Evolutionary conservation across 2,888 invertebrate species (phyloP).

Genomic region (Mythimna albipuncta): DNA sequence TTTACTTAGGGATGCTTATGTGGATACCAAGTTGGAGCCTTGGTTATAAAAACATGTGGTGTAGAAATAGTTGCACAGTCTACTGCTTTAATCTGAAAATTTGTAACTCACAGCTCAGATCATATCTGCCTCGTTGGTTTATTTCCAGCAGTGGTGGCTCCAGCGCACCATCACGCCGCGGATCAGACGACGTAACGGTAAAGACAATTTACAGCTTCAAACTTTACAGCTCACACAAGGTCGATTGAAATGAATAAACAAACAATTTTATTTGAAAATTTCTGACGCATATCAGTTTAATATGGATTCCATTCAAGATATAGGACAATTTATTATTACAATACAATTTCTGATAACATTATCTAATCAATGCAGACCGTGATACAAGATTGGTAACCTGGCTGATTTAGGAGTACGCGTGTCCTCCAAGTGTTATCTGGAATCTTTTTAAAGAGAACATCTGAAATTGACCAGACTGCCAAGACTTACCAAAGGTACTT

Average conservation of each 20-base stretch:
- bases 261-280: conserved; percentile 35
- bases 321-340: conserved; percentile 41
- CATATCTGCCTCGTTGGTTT: conserved; percentile 12
- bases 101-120: conserved; percentile 14
- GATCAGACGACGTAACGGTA: conserved; percentile 53
- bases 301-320: conserved; percentile 47
- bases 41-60: not conserved
- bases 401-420: conserved; percentile 8
- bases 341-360: conserved; percentile 45
- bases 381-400: conserved; percentile 20
- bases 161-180: conserved; percentile 3
- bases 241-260: conserved; percentile 47
- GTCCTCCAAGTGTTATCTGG: conserved; percentile 2
- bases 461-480: not conserved
- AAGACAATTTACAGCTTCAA: conserved; percentile 48
- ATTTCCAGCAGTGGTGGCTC: conserved; percentile 12
- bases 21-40: not conserved
- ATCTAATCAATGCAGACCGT: conserved; percentile 54
- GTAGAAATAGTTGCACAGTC: not conserved
- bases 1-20: not conserved
- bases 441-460: not conserved
- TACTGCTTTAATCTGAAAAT: not conserved
- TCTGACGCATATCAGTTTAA: conserved; percentile 15
- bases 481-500: not conserved
- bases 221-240: conserved; percentile 51